phyloP scores from a whole-genome alignment of 2,113 vertebrate genomes.

The Myrmophylax atrothorax region DNA sequence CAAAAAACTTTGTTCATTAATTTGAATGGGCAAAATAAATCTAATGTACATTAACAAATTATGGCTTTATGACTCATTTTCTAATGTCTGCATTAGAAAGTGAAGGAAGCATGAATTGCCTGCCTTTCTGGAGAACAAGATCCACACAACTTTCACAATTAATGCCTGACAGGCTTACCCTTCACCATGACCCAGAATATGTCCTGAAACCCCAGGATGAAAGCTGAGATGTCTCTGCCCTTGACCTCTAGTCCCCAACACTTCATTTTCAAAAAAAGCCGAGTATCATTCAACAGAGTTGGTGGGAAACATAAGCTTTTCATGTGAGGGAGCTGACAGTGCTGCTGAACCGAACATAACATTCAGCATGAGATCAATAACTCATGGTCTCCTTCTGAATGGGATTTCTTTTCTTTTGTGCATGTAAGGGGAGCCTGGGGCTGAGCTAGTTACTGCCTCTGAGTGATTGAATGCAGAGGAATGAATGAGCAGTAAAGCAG shows the following conservation, averaged over 20 bases:
- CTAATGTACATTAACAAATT: conserved; percentile 26
- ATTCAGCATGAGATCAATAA: conserved; percentile 59
- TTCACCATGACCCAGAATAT: conserved; percentile 4
- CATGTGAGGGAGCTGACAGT: conserved; percentile 29
- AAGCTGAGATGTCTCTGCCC: conserved; percentile 50
- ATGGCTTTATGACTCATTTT: conserved; percentile 43
- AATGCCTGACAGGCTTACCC: background rate
- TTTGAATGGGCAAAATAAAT: conserved; percentile 38
- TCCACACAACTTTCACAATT: background rate
- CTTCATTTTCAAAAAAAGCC: conserved; percentile 41
- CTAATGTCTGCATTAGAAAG: conserved; percentile 10
- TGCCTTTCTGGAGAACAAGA: background rate
- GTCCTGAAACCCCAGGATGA: conserved; percentile 6
- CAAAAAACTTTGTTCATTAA: background rate
- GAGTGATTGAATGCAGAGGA: conserved; percentile 30
- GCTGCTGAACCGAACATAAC: conserved; percentile 57
- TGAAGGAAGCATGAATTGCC: background rate
- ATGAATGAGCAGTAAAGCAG: conserved; percentile 35
- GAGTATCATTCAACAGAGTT: conserved; percentile 52
- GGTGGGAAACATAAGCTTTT: conserved; percentile 58
- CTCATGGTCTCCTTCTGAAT: conserved; percentile 63
- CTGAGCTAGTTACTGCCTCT: conserved; percentile 47
- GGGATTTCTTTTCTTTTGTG: conserved; percentile 65
- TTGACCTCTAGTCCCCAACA: background rate
- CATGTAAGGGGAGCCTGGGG: conserved; percentile 52